phyloP scores from a whole-genome alignment of 2,888 invertebrate genomes.

The Mantis religiosa region DNA sequence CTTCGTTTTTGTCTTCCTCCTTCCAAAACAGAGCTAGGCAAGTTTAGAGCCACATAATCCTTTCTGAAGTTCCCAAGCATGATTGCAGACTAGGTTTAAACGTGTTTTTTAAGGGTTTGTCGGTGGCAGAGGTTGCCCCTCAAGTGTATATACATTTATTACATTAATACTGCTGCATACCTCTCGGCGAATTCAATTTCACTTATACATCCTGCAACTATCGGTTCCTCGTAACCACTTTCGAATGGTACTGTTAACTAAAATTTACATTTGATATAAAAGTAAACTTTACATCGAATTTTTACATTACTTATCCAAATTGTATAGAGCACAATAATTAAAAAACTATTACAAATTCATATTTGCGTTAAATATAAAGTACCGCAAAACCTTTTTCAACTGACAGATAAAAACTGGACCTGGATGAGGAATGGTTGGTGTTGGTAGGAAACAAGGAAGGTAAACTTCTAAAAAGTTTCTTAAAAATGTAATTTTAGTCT shows the following conservation, averaged over 20 bases:
- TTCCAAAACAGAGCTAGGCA: conserved; percentile 22
- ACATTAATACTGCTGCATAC: neutral
- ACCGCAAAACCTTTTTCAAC: neutral
- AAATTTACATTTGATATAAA: neutral
- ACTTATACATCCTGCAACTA: neutral
- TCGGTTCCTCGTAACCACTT: neutral
- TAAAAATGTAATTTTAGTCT: neutral
- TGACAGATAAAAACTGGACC: neutral
- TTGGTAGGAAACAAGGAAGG: neutral
- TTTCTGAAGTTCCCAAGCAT: conserved; percentile 31
- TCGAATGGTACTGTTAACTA: neutral
- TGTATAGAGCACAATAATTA: neutral
- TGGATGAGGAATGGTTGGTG: neutral
- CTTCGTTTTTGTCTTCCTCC: conserved; percentile 38
- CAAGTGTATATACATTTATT: neutral
- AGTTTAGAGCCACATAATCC: conserved; percentile 35
- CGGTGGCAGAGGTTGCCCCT: neutral
- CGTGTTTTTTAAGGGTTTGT: neutral
- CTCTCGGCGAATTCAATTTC: neutral
- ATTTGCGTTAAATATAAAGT: neutral
- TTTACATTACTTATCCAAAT: neutral
- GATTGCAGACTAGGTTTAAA: neutral
- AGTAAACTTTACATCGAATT: neutral
- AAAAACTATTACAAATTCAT: neutral
- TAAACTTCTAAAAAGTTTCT: neutral